Percentiles rank a stretch among this genome's conserved stretches.
Conservation (phyloP, 2,113 vertebrate species). For the Cephalopterus ornatus region DNA sequence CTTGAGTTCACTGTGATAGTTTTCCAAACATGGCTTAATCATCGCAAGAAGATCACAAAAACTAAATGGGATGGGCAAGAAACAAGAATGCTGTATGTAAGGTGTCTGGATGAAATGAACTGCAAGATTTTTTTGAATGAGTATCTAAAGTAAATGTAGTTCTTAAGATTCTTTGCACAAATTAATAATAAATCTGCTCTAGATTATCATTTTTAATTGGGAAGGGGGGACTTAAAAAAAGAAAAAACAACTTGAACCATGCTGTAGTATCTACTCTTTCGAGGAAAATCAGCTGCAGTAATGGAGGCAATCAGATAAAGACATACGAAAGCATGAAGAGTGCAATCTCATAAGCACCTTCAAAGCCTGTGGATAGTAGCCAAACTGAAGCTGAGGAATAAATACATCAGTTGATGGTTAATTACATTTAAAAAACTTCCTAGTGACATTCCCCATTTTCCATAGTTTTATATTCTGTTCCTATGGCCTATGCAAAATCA, state of each 20-base stretch:
- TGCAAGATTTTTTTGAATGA: neutral
- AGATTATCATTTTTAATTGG: neutral
- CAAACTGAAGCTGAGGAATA: neutral
- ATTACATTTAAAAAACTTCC: neutral
- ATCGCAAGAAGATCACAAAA: neutral
- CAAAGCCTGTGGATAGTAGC: neutral
- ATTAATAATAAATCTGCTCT: neutral
- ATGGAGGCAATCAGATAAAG: neutral
- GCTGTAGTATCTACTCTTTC: neutral
- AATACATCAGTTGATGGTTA: neutral
- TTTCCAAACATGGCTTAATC: neutral
- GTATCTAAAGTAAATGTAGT: neutral
- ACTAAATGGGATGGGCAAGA: neutral
- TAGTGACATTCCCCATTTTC: neutral
- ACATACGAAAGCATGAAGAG: neutral
- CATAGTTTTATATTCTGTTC: neutral
- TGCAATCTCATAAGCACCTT: neutral
- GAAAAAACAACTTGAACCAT: neutral
- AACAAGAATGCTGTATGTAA: neutral
- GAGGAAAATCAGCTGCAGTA: slow-evolving; percentile 1
- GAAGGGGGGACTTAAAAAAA: neutral
- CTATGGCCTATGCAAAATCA: neutral
- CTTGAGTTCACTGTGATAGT: neutral
- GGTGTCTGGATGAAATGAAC: neutral
- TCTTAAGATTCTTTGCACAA: neutral